phyloP scores from a whole-genome alignment of 2,888 invertebrate species.

The Tipula helvola region DNA sequence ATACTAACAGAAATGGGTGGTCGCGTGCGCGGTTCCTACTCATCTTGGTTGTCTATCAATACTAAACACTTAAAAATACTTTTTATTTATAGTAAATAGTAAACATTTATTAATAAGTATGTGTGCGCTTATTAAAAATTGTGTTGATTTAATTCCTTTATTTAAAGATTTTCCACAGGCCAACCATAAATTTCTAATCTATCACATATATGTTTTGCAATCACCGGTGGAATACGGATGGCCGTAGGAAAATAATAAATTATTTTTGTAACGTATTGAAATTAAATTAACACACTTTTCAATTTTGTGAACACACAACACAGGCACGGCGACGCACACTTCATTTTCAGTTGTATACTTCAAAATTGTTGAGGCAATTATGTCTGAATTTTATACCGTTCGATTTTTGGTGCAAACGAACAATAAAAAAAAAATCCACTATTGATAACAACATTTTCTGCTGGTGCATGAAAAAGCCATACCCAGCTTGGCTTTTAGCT shows the following conservation, averaged over 20 bases:
- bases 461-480: not conserved
- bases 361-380: not conserved
- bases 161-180: not conserved
- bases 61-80: not conserved
- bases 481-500: slow-evolving; percentile 21
- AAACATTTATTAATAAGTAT: not conserved
- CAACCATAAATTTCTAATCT: not conserved
- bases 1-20: not conserved
- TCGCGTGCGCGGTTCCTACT: not conserved
- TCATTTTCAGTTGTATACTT: not conserved
- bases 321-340: not conserved
- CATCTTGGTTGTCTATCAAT: not conserved
- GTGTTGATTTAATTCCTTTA: not conserved
- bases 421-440: not conserved
- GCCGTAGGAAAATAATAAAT: not conserved
- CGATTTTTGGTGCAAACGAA: not conserved
- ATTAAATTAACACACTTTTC: not conserved
- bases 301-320: not conserved
- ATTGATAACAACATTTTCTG: slow-evolving; percentile 8
- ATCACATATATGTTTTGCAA: not conserved
- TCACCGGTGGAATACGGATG: not conserved
- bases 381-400: not conserved
- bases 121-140: not conserved
- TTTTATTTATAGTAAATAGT: not conserved
- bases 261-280: not conserved